Conservation (phyloP, 2,113 vertebrate genomes). For the Sprattus sprattus region DNA sequence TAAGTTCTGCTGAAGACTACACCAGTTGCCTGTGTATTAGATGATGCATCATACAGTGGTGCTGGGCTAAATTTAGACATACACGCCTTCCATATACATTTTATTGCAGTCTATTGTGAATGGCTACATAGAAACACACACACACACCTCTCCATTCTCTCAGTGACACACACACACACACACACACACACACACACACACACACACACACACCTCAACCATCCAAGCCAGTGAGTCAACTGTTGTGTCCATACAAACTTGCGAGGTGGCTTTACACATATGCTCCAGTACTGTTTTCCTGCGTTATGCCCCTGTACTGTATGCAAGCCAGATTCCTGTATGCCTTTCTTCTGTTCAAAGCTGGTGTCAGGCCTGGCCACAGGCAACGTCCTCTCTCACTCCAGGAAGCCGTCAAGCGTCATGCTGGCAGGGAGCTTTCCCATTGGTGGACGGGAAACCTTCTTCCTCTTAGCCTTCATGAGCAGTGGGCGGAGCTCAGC, state of each 20-base stretch:
- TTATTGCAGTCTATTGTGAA: too few species aligned
- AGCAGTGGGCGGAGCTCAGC: slow-evolving; percentile 70
- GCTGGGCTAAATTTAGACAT: too few species aligned
- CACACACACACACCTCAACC: too few species aligned
- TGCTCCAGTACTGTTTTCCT: too few species aligned
- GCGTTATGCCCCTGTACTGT: background rate
- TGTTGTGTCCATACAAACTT: too few species aligned
- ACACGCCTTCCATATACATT: too few species aligned
- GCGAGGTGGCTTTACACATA: too few species aligned
- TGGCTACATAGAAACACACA: too few species aligned
- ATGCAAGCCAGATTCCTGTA: background rate
- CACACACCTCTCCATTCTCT: too few species aligned
- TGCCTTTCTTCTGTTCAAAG: background rate
- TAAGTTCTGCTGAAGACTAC: background rate
- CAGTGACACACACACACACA: background rate
- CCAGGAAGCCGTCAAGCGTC: slow-evolving; percentile 72
- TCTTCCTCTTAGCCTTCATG: slow-evolving; percentile 73
- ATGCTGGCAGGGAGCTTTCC: slow-evolving; percentile 51
- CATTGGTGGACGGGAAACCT: slow-evolving; percentile 65
- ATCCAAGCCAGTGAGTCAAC: too few species aligned
- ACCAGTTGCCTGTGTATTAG: background rate
- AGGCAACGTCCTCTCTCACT: slow-evolving; percentile 45
- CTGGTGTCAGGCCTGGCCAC: background rate
- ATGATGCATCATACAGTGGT: background rate
- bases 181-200: background rate